These are phyloP conservation scores for Cylindroiulus punctatus DNA, from an alignment of 2,888 invertebrate genomes.

Conservation along the genomic window DNA sequence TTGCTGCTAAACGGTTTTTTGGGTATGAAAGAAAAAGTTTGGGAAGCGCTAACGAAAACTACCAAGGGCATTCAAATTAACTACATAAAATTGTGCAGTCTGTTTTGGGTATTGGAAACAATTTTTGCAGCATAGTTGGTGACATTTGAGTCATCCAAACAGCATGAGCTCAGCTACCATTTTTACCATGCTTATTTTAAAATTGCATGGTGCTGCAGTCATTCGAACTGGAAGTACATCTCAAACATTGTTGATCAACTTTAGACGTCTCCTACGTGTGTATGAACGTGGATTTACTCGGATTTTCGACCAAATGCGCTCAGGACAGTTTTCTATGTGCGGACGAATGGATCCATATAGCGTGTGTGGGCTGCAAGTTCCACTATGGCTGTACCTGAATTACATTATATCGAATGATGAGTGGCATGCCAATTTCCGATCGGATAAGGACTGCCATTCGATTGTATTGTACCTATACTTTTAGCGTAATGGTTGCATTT, in stretches of 20 bases:
- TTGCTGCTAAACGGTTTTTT: no score
- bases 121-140: background rate
- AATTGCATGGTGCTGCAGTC: background rate
- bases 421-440: slow-evolving; percentile 38
- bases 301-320: background rate
- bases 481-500: slow-evolving; percentile 36
- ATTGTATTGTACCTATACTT: slow-evolving; percentile 34
- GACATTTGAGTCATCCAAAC: background rate
- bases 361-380: no score
- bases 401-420: background rate
- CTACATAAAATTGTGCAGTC: no score
- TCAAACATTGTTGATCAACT: background rate
- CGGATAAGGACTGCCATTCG: slow-evolving; percentile 16
- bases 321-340: background rate
- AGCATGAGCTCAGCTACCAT: background rate
- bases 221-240: background rate
- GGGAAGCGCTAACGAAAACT: no score
- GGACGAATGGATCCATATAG: background rate
- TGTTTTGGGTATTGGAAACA: no score
- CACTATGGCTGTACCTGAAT: background rate
- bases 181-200: no score
- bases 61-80: no score
- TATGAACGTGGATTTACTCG: background rate
- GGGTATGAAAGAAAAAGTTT: no score
- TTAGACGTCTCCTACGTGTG: no score